These are phyloP conservation scores for Drosophila mayaguana DNA, from an alignment of 2,888 invertebrate genomes.

Conservation along the genomic window DNA sequence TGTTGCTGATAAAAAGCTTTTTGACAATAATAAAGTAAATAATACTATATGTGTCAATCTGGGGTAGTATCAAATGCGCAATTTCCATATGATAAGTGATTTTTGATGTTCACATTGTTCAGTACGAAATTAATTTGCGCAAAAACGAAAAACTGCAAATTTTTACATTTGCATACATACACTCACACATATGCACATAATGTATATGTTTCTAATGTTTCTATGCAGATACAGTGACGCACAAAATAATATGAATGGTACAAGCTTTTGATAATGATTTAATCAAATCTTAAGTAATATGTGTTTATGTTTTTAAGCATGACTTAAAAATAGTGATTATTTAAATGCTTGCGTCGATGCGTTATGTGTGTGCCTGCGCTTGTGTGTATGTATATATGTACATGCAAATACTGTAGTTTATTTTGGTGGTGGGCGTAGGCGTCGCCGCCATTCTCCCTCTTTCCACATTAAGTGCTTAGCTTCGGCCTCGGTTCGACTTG, in stretches of 20 bases:
- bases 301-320: background rate
- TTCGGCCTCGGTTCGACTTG: slow-evolving; percentile 55
- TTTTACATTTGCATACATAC: slow-evolving; percentile 1
- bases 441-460: slow-evolving; percentile 56
- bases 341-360: slow-evolving; percentile 7
- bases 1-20: slow-evolving; percentile 65
- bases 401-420: slow-evolving; percentile 61
- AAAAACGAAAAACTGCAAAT: slow-evolving; percentile 6
- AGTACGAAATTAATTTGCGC: slow-evolving; percentile 8
- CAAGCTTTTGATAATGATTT: slow-evolving; percentile 12
- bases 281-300: slow-evolving; percentile 5
- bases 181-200: slow-evolving; percentile 9
- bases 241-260: slow-evolving; percentile 8
- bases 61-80: slow-evolving; percentile 59
- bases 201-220: slow-evolving; percentile 16
- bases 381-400: slow-evolving; percentile 25
- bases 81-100: slow-evolving; percentile 40
- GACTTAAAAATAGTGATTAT: slow-evolving; percentile 5
- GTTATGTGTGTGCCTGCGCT: slow-evolving; percentile 2
- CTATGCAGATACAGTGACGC: slow-evolving; percentile 24
- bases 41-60: slow-evolving; percentile 42
- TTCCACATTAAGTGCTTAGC: slow-evolving; percentile 49
- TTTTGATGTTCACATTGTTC: slow-evolving; percentile 7
- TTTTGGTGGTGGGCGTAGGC: slow-evolving; percentile 64
- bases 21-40: slow-evolving; percentile 64